Evolutionary conservation across 2,888 invertebrate species (phyloP).

Genomic region (Zaprionus bogoriensis): DNA sequence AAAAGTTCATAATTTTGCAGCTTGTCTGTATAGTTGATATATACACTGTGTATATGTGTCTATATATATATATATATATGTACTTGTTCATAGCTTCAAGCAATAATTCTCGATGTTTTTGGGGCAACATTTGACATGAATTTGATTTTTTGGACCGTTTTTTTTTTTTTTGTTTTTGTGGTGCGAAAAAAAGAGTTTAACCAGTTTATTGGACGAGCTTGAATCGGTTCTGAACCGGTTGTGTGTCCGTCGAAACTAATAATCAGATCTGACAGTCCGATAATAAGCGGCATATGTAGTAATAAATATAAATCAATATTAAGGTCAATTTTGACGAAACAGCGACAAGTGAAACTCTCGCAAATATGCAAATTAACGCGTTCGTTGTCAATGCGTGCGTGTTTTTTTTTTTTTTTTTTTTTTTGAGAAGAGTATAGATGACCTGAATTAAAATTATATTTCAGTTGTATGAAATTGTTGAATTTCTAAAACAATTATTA

Average conservation of each 20-base stretch:
- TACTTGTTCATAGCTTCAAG: neutral
- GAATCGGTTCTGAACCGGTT: slow-evolving; percentile 23
- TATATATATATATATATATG: neutral
- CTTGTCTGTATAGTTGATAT: neutral
- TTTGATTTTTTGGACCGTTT: neutral
- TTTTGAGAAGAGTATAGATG: too few relatives aligned
- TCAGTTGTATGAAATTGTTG: too few relatives aligned
- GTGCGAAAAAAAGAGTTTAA: slow-evolving; percentile 20
- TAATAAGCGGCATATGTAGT: neutral
- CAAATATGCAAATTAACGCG: neutral
- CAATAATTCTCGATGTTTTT: neutral
- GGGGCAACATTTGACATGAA: neutral
- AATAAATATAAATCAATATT: slow-evolving; percentile 1
- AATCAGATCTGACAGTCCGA: neutral
- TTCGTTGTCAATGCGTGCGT: neutral
- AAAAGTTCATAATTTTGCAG: slow-evolving; percentile 3
- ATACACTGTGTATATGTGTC: neutral
- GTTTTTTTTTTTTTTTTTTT: too few relatives aligned
- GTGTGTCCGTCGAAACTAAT: neutral
- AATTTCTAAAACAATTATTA: too few relatives aligned
- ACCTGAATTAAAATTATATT: too few relatives aligned
- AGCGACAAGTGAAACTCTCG: neutral
- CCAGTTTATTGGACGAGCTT: slow-evolving; percentile 30
- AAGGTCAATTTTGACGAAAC: neutral
- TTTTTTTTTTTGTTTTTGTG: neutral